Evolutionary conservation across 2,113 vertebrate genomes (phyloP), one percentile per base, ranked within the genome.

Genomic region (Sitta europaea): DNA sequence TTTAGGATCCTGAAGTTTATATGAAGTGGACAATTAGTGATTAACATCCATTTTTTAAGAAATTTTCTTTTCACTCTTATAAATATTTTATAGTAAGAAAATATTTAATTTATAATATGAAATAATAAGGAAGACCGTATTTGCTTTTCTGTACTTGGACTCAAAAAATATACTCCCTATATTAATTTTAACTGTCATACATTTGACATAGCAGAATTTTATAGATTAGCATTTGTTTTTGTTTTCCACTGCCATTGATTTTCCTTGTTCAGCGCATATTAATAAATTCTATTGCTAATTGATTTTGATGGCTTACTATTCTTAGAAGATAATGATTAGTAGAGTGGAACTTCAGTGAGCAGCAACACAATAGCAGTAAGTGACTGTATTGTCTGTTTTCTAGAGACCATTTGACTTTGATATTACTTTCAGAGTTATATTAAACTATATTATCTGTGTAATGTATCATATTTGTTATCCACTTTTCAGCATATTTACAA

Each of bases 321-420:
- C 78, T 59, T 42, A 77, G 45, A 84, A 54, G 6, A 33, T 2
- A 15, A 2, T 35, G 47, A 70, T 35, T 5, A 50, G 12, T 20
- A 53, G 38, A 65, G 40, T 67, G 54, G 31, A 84, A 76, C 3
- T 53, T 66, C 16, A 31, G 28, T 19, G 14, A 89, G 21, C 16
- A 80, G 12, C 12, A 77, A 6, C 5, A 78, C 5, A 70, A 67
- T 3, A 79, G 12, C 33, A 24, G 23, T 27, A 79, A 55, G 21
- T 24, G 5, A 42, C 48, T 14, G 5, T 35, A 65, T 21, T 0
- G 0, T 51, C 29, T 20, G 8, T 22, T 51, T 68, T 28, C 33
- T 7, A 36, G 36, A 67, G 10, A 14, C 5, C 13, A 27, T 61
- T 75, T 54, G n/a, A 35, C n/a, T 47, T 40, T 31, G 21, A 19